Evolutionary conservation across 1,140 invertebrate genomes (phyloP).

Genomic region (Drosophila truncata): DNA sequence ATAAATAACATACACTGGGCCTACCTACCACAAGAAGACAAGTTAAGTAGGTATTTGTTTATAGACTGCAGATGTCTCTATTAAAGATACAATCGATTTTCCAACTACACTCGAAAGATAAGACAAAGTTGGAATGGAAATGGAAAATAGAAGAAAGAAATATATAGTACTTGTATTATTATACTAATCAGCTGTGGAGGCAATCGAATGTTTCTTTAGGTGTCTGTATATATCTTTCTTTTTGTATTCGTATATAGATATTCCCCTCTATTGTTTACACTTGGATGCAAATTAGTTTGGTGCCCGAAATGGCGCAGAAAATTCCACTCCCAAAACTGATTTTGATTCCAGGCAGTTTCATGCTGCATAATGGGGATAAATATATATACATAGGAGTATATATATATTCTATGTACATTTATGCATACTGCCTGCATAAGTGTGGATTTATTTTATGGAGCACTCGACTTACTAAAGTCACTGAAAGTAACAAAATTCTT

Average conservation of each 20-base stretch:
- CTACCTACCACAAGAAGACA: constrained; percentile 21
- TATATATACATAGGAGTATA: constrained; percentile 3
- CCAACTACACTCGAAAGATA: not conserved
- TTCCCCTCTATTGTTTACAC: constrained; percentile 50
- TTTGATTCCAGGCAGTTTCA: constrained; percentile 31
- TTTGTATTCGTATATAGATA: constrained; percentile 7
- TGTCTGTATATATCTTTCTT: constrained; percentile 4
- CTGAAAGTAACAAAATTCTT: constrained; percentile 25
- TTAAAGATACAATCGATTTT: constrained; percentile 31
- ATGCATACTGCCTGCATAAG: constrained; percentile 47
- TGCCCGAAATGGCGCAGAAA: constrained; percentile 52
- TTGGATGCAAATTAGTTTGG: constrained; percentile 57
- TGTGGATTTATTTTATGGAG: constrained; percentile 59
- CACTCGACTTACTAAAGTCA: constrained; percentile 38
- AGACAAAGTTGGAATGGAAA: not conserved
- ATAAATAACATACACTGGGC: constrained; percentile 23
- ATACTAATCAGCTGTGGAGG: constrained; percentile 15
- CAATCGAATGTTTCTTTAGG: not conserved
- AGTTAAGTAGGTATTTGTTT: constrained; percentile 36
- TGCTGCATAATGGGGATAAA: constrained; percentile 32
- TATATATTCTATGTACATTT: constrained; percentile 14
- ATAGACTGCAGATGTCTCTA: constrained; percentile 41
- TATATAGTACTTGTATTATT: constrained; percentile 1
- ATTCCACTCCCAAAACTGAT: constrained; percentile 39
- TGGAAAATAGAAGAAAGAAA: not conserved